These are phyloP conservation scores for Camarhynchus parvulus DNA, from an alignment of 2,113 vertebrate species.

Conservation along the genomic window DNA sequence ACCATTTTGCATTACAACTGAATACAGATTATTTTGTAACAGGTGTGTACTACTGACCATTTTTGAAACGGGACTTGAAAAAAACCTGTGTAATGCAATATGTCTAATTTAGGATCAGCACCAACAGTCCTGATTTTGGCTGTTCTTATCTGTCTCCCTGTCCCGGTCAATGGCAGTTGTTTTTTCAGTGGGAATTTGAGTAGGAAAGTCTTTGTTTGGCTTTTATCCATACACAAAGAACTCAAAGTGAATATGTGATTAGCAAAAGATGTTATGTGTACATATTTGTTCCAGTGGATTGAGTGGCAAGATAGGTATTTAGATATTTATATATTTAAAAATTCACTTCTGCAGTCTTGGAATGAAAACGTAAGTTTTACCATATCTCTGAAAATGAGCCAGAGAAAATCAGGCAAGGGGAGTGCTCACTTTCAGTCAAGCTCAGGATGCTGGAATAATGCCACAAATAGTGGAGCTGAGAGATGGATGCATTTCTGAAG, in stretches of 20 bases:
- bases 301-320: background rate
- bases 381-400: constrained; percentile 8
- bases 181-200: background rate
- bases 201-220: background rate
- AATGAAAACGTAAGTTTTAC: background rate
- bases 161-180: constrained; percentile 14
- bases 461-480: background rate
- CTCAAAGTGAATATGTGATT: background rate
- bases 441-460: constrained; percentile 22
- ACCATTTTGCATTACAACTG: background rate
- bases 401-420: constrained; percentile 31
- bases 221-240: background rate
- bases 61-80: background rate
- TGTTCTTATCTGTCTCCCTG: constrained; percentile 58
- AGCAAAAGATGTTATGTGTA: background rate
- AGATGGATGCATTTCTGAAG: background rate
- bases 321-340: constrained; percentile 40
- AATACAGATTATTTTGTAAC: background rate
- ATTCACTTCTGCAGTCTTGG: background rate
- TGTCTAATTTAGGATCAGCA: background rate
- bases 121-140: background rate
- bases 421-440: constrained; percentile 43
- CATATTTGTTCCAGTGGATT: background rate
- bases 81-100: background rate
- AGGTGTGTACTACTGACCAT: background rate